These are phyloP conservation scores for Beaufortia kweichowensis DNA, from an alignment of 2,113 vertebrate species.

Conservation along the genomic window DNA sequence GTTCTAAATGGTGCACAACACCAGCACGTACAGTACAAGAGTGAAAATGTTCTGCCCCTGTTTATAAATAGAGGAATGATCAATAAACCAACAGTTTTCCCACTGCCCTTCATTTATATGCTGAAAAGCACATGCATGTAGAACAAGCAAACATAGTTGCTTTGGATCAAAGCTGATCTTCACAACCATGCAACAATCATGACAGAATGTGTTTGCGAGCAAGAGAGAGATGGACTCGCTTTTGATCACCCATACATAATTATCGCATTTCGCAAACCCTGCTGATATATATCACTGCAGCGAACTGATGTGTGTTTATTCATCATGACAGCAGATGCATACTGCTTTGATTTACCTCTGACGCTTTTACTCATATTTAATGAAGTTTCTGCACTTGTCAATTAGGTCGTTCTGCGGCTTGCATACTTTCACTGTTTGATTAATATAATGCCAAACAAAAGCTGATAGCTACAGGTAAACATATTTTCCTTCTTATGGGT, in stretches of 20 bases:
- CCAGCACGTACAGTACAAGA: too few relatives aligned
- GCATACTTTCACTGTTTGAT: conserved; percentile 35
- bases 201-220: conserved; percentile 39
- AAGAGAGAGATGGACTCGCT: conserved; percentile 34
- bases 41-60: background rate
- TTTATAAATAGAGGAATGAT: conserved; percentile 31
- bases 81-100: conserved; percentile 46
- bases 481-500: conserved; percentile 2
- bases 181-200: conserved; percentile 43
- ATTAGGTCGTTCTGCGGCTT: conserved; percentile 24
- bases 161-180: conserved; percentile 48
- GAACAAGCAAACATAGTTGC: conserved; percentile 39
- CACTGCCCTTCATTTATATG: conserved; percentile 35
- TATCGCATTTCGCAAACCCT: conserved; percentile 44
- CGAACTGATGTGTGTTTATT: conserved; percentile 40
- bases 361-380: conserved; percentile 49
- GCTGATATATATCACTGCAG: conserved; percentile 36
- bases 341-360: conserved; percentile 22
- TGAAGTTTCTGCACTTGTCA: conserved; percentile 47
- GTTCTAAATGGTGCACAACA: background rate
- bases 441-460: conserved; percentile 38
- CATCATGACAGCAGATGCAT: conserved; percentile 45
- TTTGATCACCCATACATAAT: conserved; percentile 50
- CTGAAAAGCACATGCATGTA: conserved; percentile 39
- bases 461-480: conserved; percentile 26